Evolutionary conservation across 2,888 invertebrate genomes (phyloP).

Genomic region (Phanerotoma sp.): DNA sequence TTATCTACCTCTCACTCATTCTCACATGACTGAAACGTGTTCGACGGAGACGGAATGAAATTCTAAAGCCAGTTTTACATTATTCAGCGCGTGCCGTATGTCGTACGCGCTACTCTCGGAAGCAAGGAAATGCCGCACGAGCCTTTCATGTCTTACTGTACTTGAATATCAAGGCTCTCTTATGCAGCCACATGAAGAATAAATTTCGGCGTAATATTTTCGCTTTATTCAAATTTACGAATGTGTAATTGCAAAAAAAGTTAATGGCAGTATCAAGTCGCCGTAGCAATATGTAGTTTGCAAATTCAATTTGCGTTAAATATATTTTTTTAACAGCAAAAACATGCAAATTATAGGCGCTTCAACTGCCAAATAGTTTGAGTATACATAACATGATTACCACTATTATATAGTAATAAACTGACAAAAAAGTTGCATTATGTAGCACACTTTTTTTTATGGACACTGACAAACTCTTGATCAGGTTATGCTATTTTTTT

Average conservation of each 20-base stretch:
- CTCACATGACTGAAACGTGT: slow-evolving; percentile 6
- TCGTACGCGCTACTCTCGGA: slow-evolving; percentile 16
- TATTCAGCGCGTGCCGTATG: slow-evolving; percentile 40
- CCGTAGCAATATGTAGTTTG: too few relatives aligned
- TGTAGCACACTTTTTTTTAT: too few relatives aligned
- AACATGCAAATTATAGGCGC: too few relatives aligned
- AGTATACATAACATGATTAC: too few relatives aligned
- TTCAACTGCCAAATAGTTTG: too few relatives aligned
- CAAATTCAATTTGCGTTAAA: neutral
- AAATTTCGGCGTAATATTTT: slow-evolving; percentile 21
- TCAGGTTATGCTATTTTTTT: too few relatives aligned
- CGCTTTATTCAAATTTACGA: slow-evolving; percentile 12
- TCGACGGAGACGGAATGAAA: slow-evolving; percentile 38
- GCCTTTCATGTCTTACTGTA: slow-evolving; percentile 17
- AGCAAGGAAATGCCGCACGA: slow-evolving; percentile 23
- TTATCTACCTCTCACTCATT: slow-evolving; percentile 21
- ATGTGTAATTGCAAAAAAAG: neutral
- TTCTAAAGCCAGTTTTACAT: slow-evolving; percentile 46
- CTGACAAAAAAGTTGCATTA: too few relatives aligned
- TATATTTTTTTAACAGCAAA: neutral
- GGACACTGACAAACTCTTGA: too few relatives aligned
- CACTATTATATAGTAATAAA: too few relatives aligned
- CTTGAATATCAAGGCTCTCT: slow-evolving; percentile 28
- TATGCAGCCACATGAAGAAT: slow-evolving; percentile 16
- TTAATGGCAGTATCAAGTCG: neutral